These are phyloP conservation scores for Nothobranchius furzeri DNA, from an alignment of 2,113 vertebrate species.

Conservation along the genomic window DNA sequence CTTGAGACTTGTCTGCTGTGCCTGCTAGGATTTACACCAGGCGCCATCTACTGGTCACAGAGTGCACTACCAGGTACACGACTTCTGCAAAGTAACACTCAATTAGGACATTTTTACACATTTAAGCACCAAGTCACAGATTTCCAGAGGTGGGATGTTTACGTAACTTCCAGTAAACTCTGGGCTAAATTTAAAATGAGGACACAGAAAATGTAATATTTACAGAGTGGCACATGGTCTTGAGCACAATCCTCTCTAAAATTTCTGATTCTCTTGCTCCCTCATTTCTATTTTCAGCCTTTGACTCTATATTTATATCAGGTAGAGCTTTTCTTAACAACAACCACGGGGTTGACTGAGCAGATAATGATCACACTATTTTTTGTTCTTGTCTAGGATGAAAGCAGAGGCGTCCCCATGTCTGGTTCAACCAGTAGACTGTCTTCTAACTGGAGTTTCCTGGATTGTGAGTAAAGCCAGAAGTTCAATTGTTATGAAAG, in stretches of 20 bases:
- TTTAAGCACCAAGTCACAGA: background rate
- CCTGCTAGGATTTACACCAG: conserved; percentile 79
- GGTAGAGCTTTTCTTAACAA: no score
- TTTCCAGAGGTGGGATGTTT: background rate
- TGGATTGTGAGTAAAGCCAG: conserved; percentile 89
- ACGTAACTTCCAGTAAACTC: background rate
- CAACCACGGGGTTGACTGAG: background rate
- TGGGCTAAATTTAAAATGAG: no score
- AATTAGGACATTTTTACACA: background rate
- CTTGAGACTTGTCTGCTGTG: conserved; percentile 61
- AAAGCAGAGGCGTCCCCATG: conserved; percentile 73
- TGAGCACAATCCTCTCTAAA: background rate
- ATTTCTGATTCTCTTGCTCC: background rate
- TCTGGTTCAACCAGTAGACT: conserved; percentile 88
- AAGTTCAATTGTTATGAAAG: background rate
- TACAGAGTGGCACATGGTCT: conserved; percentile 1
- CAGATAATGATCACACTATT: background rate
- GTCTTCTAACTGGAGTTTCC: conserved; percentile 96
- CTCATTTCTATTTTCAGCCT: background rate
- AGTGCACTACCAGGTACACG: conserved; percentile 93
- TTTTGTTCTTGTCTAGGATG: conserved; percentile 74
- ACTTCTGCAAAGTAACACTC: background rate
- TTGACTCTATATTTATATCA: background rate
- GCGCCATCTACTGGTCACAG: conserved; percentile 83
- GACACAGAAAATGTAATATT: background rate